These are phyloP conservation scores for Clistopyga incitator DNA, from an alignment of 2,888 invertebrate genomes.

Conservation along the genomic window DNA sequence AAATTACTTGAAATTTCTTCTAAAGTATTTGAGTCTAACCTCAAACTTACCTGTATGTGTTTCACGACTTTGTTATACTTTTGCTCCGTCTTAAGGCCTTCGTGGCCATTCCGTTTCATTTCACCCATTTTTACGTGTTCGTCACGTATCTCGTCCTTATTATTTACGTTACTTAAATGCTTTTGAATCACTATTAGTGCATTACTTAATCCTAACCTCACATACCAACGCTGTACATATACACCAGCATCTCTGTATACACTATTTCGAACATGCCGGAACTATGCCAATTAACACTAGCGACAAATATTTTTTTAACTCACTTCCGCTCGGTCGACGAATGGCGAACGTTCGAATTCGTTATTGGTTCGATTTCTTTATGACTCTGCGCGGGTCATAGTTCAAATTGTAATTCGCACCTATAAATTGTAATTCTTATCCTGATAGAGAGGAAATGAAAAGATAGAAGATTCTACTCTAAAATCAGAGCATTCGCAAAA, in stretches of 20 bases:
- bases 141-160: conserved; percentile 1
- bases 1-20: background rate
- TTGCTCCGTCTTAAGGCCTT: conserved; percentile 70
- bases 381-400: too few species aligned
- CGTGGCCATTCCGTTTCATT: conserved; percentile 70
- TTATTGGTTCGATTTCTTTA: too few species aligned
- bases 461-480: too few species aligned
- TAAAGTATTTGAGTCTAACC: conserved; percentile 60
- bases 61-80: conserved; percentile 74
- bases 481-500: too few species aligned
- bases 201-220: conserved; percentile 37
- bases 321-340: background rate
- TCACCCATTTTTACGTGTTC: conserved; percentile 75
- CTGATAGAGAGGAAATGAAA: too few species aligned
- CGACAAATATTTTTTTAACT: background rate
- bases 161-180: conserved; percentile 1
- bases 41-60: conserved; percentile 74
- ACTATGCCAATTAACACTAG: background rate
- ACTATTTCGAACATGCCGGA: conserved; percentile 17
- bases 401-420: too few species aligned
- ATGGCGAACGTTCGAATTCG: background rate
- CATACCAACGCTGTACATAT: background rate
- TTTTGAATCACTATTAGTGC: background rate
- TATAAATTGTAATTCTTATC: too few species aligned
- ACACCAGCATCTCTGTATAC: background rate